Base-by-base conservation (phyloP, 2,113 vertebrate genomes). In the Lampris incognitus region DNA sequence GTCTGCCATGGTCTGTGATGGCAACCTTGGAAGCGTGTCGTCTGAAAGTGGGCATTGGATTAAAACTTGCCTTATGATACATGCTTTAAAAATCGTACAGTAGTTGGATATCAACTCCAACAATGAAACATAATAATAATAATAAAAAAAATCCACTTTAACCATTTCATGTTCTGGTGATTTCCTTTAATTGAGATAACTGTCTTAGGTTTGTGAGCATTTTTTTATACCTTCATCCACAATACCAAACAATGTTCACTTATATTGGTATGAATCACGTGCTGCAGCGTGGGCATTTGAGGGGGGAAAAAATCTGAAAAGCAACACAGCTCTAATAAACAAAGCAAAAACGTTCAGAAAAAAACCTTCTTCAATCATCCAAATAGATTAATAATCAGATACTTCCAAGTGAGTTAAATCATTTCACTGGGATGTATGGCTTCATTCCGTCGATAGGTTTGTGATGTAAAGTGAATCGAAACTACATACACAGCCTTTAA, bases 1-100 rank as follows among this genome's bases (percentile, higher is more conserved):
- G 41, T 11, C 6, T n/a, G 76, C 76, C 90, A 91, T 92, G 0
- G 40, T 56, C 39, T 56, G 38, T 56, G 38, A 24, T 48, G 9
- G 71, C 49, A 2, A 5, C 48, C 24, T 54, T 24, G 6, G 49
- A 42, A 38, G 6, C 67, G 51, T 50, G 24, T 1, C 64, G n/a
- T 63, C 84, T 86, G 71, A 79, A 78, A 84, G 9, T 83, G 37
- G 66, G 64, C 59, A 42, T 60, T 24, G 69, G 41, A 42, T 2
- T 5, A 55, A 66, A 56, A 1, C 36, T 40, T 52, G 0, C 49
- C 39, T 38, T 61, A 11, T 24, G 24, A 24, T 10, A 37, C 13
- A 69, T 9, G 2, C 4, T 71, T 72, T 9, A 69, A 10, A 57
- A 9, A 60, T 38, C 5, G 10, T 78, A 62, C 36, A 4, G 0